Base-by-base conservation (phyloP, 2,888 invertebrate species). In the Pterostichus niger region DNA sequence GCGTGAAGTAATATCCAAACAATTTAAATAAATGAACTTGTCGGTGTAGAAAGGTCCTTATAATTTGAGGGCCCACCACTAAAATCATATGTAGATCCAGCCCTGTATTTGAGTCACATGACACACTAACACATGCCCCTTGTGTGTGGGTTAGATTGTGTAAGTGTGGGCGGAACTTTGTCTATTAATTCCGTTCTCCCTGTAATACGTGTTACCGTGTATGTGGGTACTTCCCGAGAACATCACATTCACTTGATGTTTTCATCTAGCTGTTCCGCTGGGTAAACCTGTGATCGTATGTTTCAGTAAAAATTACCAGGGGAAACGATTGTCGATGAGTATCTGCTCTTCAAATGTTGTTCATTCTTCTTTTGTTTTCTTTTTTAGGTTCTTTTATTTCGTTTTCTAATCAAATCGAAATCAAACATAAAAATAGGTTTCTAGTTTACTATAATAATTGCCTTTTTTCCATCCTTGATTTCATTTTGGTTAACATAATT, bases 141-240 rank as follows among this genome's bases (percentile, higher is more conserved):
- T 49, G 6, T 35, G 64, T 64, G 44, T 68, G 68, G 17, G 17
- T 46, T 13, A 40, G 46, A 46, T 10, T 75, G 75, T 77, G 77
- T 40, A 10, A 9, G 77, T 40, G 13, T 11, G 52, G 52, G 56
- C 77, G 77, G 77, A 77, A 77, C 77, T 77, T 77, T 77, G 77
- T 77, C 77, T 77, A 77, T 77, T 77, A 77, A 77, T 77, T 77
- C 77, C 40, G 44, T 35, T 52, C 77, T 77, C 44, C 24, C 40
- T 59, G 77, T 77, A 77, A 77, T 77, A 77, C 56, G 77, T 56
- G 77, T 56, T 77, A 75, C 75, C 52, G 75, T 75, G 33, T 75
- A 75, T 75, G 75, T 75, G 52, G 52, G 52, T 49, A 49, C 52
- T 75, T 49, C 77, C 15, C n/a, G 33, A 0, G 17, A 56, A 54